Evolutionary conservation across 92 coral and sea anemone genomes (phyloP).

Genomic region (Isaurus tuberculatus): DNA sequence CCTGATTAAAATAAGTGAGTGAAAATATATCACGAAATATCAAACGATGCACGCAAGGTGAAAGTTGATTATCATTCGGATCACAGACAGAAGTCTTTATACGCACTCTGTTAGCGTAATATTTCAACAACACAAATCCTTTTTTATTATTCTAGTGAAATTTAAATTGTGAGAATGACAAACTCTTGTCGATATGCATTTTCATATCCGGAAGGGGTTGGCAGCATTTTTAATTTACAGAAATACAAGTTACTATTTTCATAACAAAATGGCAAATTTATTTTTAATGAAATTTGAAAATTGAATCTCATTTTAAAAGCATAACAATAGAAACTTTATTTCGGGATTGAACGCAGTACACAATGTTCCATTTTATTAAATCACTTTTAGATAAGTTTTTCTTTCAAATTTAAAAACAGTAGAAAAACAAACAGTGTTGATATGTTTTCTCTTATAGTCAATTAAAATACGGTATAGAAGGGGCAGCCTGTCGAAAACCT

Average conservation of each 20-base stretch:
- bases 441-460: no score
- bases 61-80: background rate
- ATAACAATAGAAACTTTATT: no score
- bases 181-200: background rate
- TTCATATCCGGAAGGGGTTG: background rate
- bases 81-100: background rate
- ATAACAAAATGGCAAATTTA: background rate
- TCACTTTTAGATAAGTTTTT: no score
- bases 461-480: no score
- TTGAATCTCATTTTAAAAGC: no score
- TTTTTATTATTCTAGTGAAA: background rate
- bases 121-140: background rate
- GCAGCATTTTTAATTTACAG: background rate
- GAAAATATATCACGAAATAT: background rate
- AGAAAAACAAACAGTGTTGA: no score
- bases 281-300: background rate
- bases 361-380: no score
- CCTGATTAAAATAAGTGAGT: background rate
- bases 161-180: background rate
- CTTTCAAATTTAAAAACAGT: no score
- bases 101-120: background rate
- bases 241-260: background rate
- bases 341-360: no score
- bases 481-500: no score
- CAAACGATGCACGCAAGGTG: background rate